phyloP scores from a whole-genome alignment of 1,140 invertebrate genomes.

The Bathynomus jamesi region DNA sequence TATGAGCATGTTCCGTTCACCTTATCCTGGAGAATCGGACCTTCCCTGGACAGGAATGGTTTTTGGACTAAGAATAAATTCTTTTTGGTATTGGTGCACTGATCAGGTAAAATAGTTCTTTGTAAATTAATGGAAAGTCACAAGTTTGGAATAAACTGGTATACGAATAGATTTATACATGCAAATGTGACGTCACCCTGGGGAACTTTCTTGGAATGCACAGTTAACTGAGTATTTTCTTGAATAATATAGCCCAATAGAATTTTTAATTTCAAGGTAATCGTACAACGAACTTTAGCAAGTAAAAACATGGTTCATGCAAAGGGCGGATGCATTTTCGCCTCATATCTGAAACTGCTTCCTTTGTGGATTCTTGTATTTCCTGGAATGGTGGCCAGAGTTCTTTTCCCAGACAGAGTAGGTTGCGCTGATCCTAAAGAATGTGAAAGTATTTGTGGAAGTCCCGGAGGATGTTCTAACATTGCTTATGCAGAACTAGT shows the following conservation, averaged over 20 bases:
- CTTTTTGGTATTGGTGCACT: slow-evolving; percentile 54
- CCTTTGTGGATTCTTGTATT: slow-evolving; percentile 52
- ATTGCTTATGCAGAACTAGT: too few species aligned
- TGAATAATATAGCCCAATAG: too few species aligned
- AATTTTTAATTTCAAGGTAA: slow-evolving; percentile 41
- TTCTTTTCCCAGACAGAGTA: slow-evolving; percentile 46
- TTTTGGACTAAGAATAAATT: slow-evolving; percentile 47
- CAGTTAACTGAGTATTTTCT: too few species aligned
- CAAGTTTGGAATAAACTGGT: too few species aligned
- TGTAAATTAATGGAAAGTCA: too few species aligned
- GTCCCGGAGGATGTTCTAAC: slow-evolving; percentile 47
- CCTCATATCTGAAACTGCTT: slow-evolving; percentile 51
- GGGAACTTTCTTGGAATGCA: too few species aligned
- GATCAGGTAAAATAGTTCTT: too few species aligned
- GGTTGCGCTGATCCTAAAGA: slow-evolving; percentile 47
- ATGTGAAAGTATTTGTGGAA: too few species aligned
- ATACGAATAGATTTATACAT: too few species aligned
- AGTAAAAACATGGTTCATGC: slow-evolving; percentile 51
- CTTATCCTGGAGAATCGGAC: slow-evolving; percentile 43
- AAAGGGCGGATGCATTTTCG: slow-evolving; percentile 50
- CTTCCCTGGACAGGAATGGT: slow-evolving; percentile 52
- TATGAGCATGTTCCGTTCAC: slow-evolving; percentile 44
- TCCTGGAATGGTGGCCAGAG: slow-evolving; percentile 53
- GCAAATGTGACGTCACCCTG: too few species aligned
- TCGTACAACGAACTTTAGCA: slow-evolving; percentile 51